These are phyloP conservation scores for Smutsia temminckii DNA, from an alignment of 2,797 vertebrate genomes.

Conservation along the genomic window DNA sequence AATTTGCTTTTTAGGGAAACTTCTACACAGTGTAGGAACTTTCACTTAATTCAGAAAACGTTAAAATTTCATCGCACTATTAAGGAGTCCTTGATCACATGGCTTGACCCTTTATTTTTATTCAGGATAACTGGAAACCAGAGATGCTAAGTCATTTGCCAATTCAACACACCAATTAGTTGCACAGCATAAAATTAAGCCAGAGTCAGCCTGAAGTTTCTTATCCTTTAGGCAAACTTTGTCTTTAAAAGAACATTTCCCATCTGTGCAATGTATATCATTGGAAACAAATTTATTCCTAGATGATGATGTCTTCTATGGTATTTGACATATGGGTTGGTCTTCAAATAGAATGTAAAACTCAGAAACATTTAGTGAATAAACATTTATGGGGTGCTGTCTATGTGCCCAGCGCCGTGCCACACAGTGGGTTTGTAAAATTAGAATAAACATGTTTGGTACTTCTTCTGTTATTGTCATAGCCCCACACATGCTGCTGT, in stretches of 20 bases:
- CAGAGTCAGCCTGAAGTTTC: not conserved
- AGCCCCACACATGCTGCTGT: not conserved
- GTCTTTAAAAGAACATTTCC: constrained; percentile 33
- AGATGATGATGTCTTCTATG: not conserved
- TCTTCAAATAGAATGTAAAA: not conserved
- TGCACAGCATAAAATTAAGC: not conserved
- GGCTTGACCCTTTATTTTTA: constrained; percentile 44
- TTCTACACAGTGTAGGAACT: constrained; percentile 26
- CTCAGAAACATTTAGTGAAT: not conserved
- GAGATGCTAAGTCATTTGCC: not conserved
- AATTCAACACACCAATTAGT: not conserved
- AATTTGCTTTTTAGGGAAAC: too few species aligned
- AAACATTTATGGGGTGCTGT: not conserved
- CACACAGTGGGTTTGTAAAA: not conserved
- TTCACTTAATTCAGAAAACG: constrained; percentile 41
- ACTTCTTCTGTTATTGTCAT: not conserved
- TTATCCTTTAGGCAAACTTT: constrained; percentile 15
- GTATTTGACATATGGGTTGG: not conserved
- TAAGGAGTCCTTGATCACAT: constrained; percentile 16
- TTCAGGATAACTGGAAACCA: not conserved
- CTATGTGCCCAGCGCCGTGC: not conserved
- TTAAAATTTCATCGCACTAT: constrained; percentile 13
- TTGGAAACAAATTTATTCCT: not conserved
- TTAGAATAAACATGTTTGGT: not conserved
- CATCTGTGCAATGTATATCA: not conserved